phyloP scores from a whole-genome alignment of 2,113 vertebrate genomes.

The Thinocorus orbignyianus region DNA sequence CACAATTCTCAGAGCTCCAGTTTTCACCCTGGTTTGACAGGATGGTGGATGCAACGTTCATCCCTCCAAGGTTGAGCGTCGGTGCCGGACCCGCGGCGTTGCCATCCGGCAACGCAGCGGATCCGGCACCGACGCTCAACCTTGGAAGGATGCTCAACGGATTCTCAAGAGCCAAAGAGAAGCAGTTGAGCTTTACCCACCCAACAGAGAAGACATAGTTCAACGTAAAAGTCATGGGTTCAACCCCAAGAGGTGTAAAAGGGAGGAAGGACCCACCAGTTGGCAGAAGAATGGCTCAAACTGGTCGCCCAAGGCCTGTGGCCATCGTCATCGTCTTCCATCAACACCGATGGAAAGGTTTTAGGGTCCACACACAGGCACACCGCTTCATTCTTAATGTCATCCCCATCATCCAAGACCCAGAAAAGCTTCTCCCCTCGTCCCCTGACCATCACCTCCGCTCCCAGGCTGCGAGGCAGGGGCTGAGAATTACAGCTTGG shows the following conservation, averaged over 20 bases:
- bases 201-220: rapidly evolving
- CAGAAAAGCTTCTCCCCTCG: not conserved
- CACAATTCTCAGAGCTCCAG: not conserved
- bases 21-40: not conserved
- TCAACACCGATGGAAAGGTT: not conserved
- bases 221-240: rapidly evolving
- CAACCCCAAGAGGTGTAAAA: not conserved
- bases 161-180: not conserved
- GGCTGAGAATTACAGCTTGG: constrained; percentile 1
- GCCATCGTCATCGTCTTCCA: not conserved
- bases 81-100: too few species aligned
- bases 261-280: not conserved
- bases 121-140: not conserved
- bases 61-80: too few species aligned
- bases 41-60: not conserved
- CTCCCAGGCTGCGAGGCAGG: not conserved
- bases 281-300: rapidly evolving
- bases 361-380: not conserved
- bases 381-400: not conserved
- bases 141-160: not conserved
- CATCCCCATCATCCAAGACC: not conserved
- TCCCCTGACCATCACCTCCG: not conserved
- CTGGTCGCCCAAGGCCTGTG: not conserved
- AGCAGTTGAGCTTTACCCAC: not conserved
- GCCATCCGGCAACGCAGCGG: rapidly evolving